Percentiles rank a stretch among this genome's conserved stretches.
phyloP scores from a whole-genome alignment of 2,888 invertebrate genomes.

The Entomobrya multifasciata region DNA sequence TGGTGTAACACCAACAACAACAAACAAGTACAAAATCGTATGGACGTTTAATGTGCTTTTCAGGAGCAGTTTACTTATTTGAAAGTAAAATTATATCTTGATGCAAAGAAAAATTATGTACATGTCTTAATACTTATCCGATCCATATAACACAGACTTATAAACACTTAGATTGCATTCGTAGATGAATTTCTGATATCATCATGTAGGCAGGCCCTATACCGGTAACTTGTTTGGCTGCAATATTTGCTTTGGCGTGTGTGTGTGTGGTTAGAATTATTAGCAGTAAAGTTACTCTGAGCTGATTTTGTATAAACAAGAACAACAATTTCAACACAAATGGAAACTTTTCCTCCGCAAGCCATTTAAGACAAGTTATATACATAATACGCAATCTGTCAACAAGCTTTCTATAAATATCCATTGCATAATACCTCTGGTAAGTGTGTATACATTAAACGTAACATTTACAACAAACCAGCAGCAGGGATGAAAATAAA shows the following conservation, averaged over 20 bases:
- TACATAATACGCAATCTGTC: neutral
- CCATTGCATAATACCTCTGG: neutral
- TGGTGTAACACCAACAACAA: neutral
- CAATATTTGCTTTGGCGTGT: neutral
- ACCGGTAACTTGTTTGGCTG: neutral
- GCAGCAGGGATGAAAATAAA: slow-evolving; percentile 11
- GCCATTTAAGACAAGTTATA: neutral
- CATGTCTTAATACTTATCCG: no score
- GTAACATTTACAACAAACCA: neutral
- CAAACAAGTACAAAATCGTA: neutral
- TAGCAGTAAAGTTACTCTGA: slow-evolving; percentile 37
- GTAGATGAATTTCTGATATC: slow-evolving; percentile 26
- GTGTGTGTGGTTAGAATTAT: neutral
- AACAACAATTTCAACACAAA: slow-evolving; percentile 1
- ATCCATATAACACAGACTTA: no score
- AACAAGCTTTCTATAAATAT: slow-evolving; percentile 13
- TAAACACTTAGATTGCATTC: no score
- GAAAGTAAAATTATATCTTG: slow-evolving; percentile 1
- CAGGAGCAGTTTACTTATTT: slow-evolving; percentile 35
- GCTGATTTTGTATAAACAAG: slow-evolving; percentile 45
- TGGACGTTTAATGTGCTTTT: neutral
- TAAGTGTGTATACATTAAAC: neutral
- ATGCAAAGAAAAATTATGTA: neutral
- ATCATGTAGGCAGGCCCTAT: no score
- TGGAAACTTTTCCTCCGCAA: neutral